Evolutionary conservation across 2,888 invertebrate species (phyloP).

Genomic region (Sminthurinus aureus): DNA sequence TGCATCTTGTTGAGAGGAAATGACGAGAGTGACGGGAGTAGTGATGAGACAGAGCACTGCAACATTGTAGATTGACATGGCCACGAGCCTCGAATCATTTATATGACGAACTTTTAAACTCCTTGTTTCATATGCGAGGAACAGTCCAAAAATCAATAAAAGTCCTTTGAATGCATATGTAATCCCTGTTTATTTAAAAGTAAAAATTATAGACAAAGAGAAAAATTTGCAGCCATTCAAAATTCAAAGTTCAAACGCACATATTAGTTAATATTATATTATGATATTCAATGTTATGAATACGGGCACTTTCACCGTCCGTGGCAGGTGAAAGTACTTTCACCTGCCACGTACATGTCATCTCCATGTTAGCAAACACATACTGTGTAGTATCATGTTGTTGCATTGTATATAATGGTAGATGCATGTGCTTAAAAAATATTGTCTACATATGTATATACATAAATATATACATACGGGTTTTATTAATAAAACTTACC

Average conservation of each 20-base stretch:
- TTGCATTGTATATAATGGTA: too few relatives aligned
- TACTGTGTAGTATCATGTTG: too few relatives aligned
- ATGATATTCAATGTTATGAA: not conserved
- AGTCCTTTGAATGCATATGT: constrained; percentile 97
- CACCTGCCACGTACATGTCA: too few relatives aligned
- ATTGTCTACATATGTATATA: too few relatives aligned
- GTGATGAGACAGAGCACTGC: constrained; percentile 97
- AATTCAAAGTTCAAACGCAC: not conserved
- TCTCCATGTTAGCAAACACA: too few relatives aligned
- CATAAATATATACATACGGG: too few relatives aligned
- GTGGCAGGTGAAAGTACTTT: too few relatives aligned
- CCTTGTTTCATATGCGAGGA: constrained; percentile 97
- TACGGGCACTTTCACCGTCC: too few relatives aligned
- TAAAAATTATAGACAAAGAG: constrained; percentile 48
- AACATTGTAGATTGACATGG: constrained; percentile 99
- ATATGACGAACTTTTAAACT: constrained; percentile 97
- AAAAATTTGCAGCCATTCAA: constrained; percentile 23
- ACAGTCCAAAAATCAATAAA: constrained; percentile 94
- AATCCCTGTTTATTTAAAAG: constrained; percentile 77
- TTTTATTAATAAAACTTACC: too few relatives aligned
- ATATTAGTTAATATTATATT: not conserved
- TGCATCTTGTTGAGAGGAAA: constrained; percentile 96
- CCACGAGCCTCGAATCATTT: constrained; percentile 97
- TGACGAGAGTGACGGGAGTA: constrained; percentile 96
- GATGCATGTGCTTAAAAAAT: too few relatives aligned